Evolutionary conservation across 2,888 invertebrate species (phyloP), one percentile per base, ranked within the genome.

Genomic region (Coecobrya sp.): DNA sequence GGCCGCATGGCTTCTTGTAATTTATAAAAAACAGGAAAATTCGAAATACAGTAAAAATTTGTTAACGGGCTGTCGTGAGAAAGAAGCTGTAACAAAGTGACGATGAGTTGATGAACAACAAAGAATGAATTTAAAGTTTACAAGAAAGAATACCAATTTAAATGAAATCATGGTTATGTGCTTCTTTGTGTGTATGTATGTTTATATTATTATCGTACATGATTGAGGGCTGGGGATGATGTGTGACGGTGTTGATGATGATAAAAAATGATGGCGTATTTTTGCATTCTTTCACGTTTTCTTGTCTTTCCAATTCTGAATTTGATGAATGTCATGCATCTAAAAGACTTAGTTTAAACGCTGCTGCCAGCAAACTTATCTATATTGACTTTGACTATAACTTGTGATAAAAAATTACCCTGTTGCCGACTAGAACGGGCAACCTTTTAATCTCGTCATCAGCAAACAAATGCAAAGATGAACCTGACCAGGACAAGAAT

Each of bases 271-370:
- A n/a, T 59, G 62, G 8, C 25, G 62, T 25, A 10, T 25, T 25
- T 62, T 62, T 25, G 36, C 68, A 68, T 68, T 68, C 36, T 68
- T 16, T 68, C 68, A 68, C 68, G 68, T 68, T 68, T 68, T 65
- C 13, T 19, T 7, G 1, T 13, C 13, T 19, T 59, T 22, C 27
- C 65, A 25, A 27, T 27, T 25, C 11, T 27, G 19, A n/a, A n/a
- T n/a, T n/a, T 36, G 68, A 68, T 68, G 30, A 68, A 36, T 59
- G 68, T n/a, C 68, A 36, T 68, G 68, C 68, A 68, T 68, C 16
- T 68, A 30, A 68, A 68, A 68, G 30, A 30, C 68, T 36, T 5
- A 65, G 0, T 27, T 65, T 65, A 65, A 65, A 68, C 13, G 19
- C 25, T 11, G 10, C 62, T 62, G 62, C 25, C 25, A 25, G 62